Base-by-base conservation (phyloP, 1,140 invertebrate species). In the Aphaenogaster floridana region DNA sequence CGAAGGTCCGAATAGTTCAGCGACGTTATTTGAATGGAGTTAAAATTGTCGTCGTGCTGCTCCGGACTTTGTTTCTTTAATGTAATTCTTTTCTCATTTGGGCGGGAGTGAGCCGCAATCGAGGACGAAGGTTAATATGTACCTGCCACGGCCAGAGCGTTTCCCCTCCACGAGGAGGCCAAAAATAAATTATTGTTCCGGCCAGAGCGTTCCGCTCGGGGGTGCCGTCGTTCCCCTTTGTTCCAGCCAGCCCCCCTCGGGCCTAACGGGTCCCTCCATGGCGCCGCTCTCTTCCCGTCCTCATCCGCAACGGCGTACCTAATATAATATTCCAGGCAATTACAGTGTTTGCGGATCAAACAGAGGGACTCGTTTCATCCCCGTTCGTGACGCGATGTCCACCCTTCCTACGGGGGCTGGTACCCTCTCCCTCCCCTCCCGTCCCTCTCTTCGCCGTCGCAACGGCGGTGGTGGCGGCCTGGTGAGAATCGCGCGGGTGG, bases 271-370 rank as follows among this genome's bases (percentile, higher is more conserved):
- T 78, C 85, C 84, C 80, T 52, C 76, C 77, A 15, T 66, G 86
- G 39, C 61, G 61, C 59, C 63, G 74, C 78, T 86, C 83, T 79
- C 85, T 86, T 69, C 68, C 54, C 83, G 85, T 74, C 87, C 77
- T 89, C 90, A 93, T 93, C 89, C 92, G 92, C 90, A 90, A 90
- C 93, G 91, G 91, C 93, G 92, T 94, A 94, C 90, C 94, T 95
- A 95, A 95, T 95, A 94, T 94, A 95, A 95, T 95, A 95, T 95
- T 95, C 94, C 92, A 95, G 93, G 94, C 95, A 95, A 95, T 95
- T 95, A 95, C 93, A 94, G 93, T 95, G 94, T 95, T 95, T 95
- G 94, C 94, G 93, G 94, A 95, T 95, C 94, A 95, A 95, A 95
- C 94, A 94, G 94, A 94, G 94, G 94, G 94, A 94, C 93, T 89